These are phyloP conservation scores for Chaetodon trifascialis DNA, from an alignment of 2,113 vertebrate species.

Conservation along the genomic window DNA sequence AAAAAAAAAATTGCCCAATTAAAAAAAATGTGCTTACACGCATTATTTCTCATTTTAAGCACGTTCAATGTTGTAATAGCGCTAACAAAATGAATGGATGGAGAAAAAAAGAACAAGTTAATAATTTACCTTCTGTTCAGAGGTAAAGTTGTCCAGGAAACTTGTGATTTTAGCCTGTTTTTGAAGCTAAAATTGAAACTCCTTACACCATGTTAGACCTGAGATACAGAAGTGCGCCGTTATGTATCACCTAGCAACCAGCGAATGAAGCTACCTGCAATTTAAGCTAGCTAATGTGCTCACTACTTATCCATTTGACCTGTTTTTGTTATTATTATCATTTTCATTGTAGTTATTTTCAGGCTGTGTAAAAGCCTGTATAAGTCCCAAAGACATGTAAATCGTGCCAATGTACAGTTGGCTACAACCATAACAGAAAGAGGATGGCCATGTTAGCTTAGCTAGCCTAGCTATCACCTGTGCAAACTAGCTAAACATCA, in stretches of 20 bases:
- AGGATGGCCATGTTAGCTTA: not conserved
- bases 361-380: not conserved
- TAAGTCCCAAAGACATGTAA: not conserved
- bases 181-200: not conserved
- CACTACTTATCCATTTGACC: not conserved
- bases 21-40: not conserved
- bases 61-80: not conserved
- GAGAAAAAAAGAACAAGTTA: not conserved
- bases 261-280: not conserved
- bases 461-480: not conserved
- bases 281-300: slow-evolving; percentile 5
- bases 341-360: not conserved
- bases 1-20: not conserved
- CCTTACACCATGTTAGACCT: not conserved
- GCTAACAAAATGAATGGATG: not conserved
- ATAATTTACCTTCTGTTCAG: not conserved
- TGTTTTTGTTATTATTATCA: not conserved
- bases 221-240: not conserved
- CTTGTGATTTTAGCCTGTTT: slow-evolving; percentile 20
- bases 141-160: not conserved
- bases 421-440: not conserved
- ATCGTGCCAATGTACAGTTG: not conserved
- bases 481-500: not conserved
- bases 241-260: not conserved
- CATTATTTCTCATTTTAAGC: not conserved